Conservation (phyloP, 30 jellyfish, hydroid and myxozoan species). For the Aurelia sp. region DNA sequence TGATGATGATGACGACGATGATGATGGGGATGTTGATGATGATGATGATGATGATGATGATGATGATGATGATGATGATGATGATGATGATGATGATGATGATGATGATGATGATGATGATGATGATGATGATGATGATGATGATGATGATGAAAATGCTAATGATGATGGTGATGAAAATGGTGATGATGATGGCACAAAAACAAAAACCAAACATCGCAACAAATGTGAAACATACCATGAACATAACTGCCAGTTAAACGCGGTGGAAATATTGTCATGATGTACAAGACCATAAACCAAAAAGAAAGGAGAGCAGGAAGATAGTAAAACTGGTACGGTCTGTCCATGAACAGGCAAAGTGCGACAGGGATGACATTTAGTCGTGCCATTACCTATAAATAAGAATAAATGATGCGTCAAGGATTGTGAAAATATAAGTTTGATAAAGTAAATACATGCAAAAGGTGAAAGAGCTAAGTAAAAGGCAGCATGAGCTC, state of each 20-base stretch:
- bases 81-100: slow-evolving; percentile 5
- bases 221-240: slow-evolving; percentile 50
- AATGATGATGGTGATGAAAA: not conserved
- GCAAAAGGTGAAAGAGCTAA: too few species aligned
- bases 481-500: too few species aligned
- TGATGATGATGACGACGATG: not conserved
- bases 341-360: slow-evolving; percentile 89
- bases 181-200: not conserved
- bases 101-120: slow-evolving; percentile 3
- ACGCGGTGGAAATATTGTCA: slow-evolving; percentile 86
- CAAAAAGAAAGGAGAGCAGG: slow-evolving; percentile 80
- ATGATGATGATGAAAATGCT: not conserved
- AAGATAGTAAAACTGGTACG: slow-evolving; percentile 86
- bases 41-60: not conserved
- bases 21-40: not conserved
- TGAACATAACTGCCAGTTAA: slow-evolving; percentile 65
- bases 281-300: slow-evolving; percentile 76
- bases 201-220: not conserved
- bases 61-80: slow-evolving; percentile 1
- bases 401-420: not conserved
- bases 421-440: too few species aligned
- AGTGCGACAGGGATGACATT: slow-evolving; percentile 72
- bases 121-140: slow-evolving; percentile 6
- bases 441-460: too few species aligned
- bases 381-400: slow-evolving; percentile 70